phyloP scores from a whole-genome alignment of 2,113 vertebrate genomes.

The Sylvia atricapilla region DNA sequence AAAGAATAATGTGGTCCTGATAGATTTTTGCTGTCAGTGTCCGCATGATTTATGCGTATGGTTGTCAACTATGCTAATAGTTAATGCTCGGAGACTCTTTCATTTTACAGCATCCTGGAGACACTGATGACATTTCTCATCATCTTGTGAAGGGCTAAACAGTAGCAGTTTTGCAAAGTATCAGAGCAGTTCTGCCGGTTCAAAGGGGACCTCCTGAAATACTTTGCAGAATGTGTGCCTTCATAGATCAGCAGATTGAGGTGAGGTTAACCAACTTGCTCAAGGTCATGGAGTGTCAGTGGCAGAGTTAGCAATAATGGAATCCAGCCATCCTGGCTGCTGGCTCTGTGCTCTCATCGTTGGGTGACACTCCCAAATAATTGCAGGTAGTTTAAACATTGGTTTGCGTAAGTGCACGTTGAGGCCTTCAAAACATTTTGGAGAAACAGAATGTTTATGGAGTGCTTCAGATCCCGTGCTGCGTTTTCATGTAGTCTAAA shows the following conservation, averaged over 20 bases:
- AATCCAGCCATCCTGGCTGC: constrained; percentile 16
- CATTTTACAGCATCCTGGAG: constrained; percentile 9
- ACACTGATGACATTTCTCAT: neutral
- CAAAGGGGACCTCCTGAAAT: neutral
- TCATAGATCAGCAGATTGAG: neutral
- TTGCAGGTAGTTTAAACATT: constrained; percentile 51
- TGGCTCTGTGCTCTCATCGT: neutral
- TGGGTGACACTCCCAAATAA: constrained; percentile 13
- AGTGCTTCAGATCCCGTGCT: neutral
- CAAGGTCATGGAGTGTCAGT: constrained; percentile 32
- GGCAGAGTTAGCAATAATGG: constrained; percentile 19
- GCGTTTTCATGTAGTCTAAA: neutral
- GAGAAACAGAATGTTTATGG: neutral
- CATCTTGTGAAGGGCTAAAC: neutral
- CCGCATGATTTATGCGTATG: neutral
- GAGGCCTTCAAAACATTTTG: neutral
- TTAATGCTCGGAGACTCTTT: neutral
- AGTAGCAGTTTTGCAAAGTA: neutral
- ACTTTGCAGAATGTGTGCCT: neutral
- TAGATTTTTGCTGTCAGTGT: neutral
- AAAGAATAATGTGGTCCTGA: neutral
- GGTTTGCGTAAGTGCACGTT: neutral
- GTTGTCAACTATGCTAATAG: neutral
- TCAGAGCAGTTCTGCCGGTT: neutral
- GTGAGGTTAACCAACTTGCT: constrained; percentile 44